Evolutionary conservation across 1,140 invertebrate genomes (phyloP).

Genomic region (Diorhabda elongata): DNA sequence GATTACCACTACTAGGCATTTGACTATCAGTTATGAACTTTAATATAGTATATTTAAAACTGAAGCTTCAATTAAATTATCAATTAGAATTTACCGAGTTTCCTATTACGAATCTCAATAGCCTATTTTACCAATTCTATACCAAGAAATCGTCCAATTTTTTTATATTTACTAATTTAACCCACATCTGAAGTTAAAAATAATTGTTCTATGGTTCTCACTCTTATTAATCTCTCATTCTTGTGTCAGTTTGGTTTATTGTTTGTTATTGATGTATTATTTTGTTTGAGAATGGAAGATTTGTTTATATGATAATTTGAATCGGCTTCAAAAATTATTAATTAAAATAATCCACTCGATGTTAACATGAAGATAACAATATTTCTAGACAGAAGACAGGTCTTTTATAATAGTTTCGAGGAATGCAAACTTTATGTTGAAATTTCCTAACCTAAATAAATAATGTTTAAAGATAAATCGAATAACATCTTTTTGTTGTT

Average conservation of each 20-base stretch:
- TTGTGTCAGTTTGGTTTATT: not conserved
- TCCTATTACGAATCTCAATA: no score
- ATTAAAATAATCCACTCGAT: not conserved
- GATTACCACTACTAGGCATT: no score
- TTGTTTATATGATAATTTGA: slow-evolving; percentile 2
- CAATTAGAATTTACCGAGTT: no score
- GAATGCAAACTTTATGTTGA: not conserved
- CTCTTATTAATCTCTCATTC: not conserved
- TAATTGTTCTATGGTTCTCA: not conserved
- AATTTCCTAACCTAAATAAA: not conserved
- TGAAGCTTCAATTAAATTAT: no score
- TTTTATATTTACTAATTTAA: slow-evolving; percentile 1
- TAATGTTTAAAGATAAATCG: slow-evolving; percentile 13
- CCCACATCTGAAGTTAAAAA: not conserved
- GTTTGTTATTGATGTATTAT: slow-evolving; percentile 9
- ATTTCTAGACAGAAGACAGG: not conserved
- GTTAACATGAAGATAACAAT: not conserved
- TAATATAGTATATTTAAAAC: no score
- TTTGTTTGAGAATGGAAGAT: slow-evolving; percentile 10
- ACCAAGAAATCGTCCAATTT: not conserved
- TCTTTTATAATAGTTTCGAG: not conserved
- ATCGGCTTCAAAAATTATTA: not conserved
- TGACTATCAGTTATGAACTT: no score
- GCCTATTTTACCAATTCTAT: no score
- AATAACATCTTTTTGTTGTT: slow-evolving; percentile 16